phyloP scores from a whole-genome alignment of 2,113 vertebrate genomes.

The Apteryx owenii region DNA sequence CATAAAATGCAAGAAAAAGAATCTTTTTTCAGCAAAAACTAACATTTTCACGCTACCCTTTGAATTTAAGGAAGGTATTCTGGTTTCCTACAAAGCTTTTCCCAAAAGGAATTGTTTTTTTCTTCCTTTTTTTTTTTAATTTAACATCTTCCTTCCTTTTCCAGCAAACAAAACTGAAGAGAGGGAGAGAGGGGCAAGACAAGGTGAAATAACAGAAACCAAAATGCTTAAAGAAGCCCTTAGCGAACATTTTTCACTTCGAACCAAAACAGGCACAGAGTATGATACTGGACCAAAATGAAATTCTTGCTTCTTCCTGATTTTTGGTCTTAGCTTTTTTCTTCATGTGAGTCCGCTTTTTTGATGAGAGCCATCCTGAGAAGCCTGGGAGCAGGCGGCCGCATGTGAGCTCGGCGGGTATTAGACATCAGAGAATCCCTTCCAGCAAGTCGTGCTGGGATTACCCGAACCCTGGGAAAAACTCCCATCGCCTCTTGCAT shows the following conservation, averaged over 20 bases:
- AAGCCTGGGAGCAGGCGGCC: fast-evolving
- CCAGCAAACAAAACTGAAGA: not conserved
- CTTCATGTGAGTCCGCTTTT: not conserved
- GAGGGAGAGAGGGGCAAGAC: not conserved
- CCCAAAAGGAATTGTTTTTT: not conserved
- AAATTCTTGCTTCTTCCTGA: not conserved
- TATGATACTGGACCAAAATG: not conserved
- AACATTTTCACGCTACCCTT: not conserved
- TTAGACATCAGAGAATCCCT: not conserved
- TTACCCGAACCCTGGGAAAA: not conserved
- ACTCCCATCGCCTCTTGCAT: not conserved
- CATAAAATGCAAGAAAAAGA: no score
- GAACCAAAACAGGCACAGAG: not conserved
- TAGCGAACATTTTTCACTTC: not conserved
- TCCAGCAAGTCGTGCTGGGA: not conserved
- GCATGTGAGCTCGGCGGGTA: not conserved
- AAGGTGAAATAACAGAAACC: not conserved
- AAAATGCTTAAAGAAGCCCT: not conserved
- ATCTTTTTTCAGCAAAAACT: no score
- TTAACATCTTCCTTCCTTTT: not conserved
- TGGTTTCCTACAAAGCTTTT: not conserved
- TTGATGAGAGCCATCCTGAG: not conserved
- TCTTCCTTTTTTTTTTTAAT: not conserved
- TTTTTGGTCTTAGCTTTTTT: not conserved
- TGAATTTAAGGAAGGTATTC: not conserved